Conservation (phyloP, 2,797 vertebrate species). For the Taenioides sp. region DNA sequence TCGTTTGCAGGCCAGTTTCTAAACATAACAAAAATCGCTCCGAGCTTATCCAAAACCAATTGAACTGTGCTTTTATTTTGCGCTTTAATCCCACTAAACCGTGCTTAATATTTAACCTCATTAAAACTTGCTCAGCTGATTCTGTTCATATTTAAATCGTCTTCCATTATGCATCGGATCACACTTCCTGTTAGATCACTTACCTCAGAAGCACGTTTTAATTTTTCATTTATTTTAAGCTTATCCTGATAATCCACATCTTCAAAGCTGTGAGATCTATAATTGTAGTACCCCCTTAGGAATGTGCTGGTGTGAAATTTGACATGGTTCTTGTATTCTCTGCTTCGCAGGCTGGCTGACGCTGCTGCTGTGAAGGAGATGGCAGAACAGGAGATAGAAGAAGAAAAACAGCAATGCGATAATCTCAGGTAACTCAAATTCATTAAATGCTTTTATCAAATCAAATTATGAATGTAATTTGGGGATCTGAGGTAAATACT, state of each 20-base stretch:
- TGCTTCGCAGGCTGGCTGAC: constrained; percentile 53
- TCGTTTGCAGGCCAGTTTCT: constrained; percentile 31
- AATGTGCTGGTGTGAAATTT: constrained; percentile 27
- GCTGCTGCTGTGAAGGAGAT: constrained; percentile 59
- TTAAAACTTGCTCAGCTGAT: constrained; percentile 16
- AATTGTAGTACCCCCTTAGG: constrained; percentile 38
- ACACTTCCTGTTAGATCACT: constrained; percentile 46
- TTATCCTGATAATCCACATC: constrained; percentile 38
- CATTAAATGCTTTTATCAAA: not conserved
- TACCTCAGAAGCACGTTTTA: constrained; percentile 35
- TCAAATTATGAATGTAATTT: not conserved
- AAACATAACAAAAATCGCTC: constrained; percentile 20
- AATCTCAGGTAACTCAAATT: constrained; percentile 72
- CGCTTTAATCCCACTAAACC: constrained; percentile 15
- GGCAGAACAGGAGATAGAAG: constrained; percentile 68
- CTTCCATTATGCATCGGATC: constrained; percentile 25
- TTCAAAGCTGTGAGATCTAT: constrained; percentile 50
- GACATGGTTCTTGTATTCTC: constrained; percentile 20
- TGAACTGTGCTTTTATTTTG: constrained; percentile 9
- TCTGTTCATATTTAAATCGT: constrained; percentile 27
- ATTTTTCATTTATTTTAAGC: constrained; percentile 49
- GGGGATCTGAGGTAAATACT: too few relatives aligned
- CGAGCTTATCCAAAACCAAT: not conserved
- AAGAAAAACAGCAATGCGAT: constrained; percentile 65
- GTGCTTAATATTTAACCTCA: constrained; percentile 6